Percentiles rank a stretch among this genome's conserved stretches.
Evolutionary conservation across 2,797 vertebrate species (phyloP).

Genomic region (Centroberyx gerrardi): DNA sequence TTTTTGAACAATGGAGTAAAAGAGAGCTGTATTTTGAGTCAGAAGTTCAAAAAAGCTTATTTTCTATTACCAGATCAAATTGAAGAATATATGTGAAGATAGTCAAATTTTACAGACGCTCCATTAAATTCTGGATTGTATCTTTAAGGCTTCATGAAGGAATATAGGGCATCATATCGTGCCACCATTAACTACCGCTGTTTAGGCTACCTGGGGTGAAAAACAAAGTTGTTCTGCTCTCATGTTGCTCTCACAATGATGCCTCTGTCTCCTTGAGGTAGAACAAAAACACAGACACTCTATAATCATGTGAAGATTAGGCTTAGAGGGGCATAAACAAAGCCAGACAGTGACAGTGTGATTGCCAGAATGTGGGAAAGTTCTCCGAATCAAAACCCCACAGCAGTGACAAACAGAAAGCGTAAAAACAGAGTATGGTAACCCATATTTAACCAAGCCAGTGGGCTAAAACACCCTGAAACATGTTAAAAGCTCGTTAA

Average conservation of each 20-base stretch:
- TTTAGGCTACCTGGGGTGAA: conserved; percentile 24
- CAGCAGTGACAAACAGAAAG: conserved; percentile 38
- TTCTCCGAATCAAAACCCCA: conserved; percentile 55
- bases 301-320: conserved; percentile 79
- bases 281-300: conserved; percentile 75
- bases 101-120: too few species aligned
- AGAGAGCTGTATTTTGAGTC: too few species aligned
- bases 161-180: background rate
- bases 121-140: too few species aligned
- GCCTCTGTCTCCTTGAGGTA: conserved; percentile 66
- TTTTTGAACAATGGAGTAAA: too few species aligned
- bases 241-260: conserved; percentile 56
- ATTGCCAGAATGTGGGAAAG: conserved; percentile 73
- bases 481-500: background rate
- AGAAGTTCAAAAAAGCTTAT: too few species aligned
- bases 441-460: conserved; percentile 28
- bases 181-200: background rate
- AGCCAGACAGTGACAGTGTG: conserved; percentile 65
- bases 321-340: conserved; percentile 70
- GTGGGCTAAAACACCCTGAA: background rate
- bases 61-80: too few species aligned
- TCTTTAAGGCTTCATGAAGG: too few species aligned
- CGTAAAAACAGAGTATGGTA: background rate
- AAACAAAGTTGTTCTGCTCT: conserved; percentile 15
- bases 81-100: too few species aligned